These are phyloP conservation scores for Brachionus asplanchnoidis DNA, from an alignment of 1,140 invertebrate genomes.

Conservation along the genomic window DNA sequence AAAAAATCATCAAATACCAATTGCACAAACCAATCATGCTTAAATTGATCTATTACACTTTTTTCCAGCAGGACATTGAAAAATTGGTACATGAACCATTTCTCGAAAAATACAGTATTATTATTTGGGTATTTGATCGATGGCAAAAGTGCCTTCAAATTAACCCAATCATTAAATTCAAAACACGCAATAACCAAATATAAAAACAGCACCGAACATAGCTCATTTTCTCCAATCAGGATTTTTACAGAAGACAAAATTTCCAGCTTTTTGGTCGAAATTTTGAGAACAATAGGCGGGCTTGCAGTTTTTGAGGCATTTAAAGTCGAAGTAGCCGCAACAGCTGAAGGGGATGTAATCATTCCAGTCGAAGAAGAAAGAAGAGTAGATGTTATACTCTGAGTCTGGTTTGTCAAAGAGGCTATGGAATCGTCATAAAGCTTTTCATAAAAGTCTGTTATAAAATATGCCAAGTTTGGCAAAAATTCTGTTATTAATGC, in stretches of 20 bases:
- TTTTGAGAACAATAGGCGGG: slow-evolving; percentile 35
- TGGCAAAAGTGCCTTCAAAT: slow-evolving; percentile 14
- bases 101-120: slow-evolving; percentile 7
- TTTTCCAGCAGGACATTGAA: slow-evolving; percentile 5
- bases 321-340: too few species aligned
- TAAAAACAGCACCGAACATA: neutral
- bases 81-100: slow-evolving; percentile 28
- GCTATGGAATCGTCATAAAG: slow-evolving; percentile 28
- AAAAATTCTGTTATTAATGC: slow-evolving; percentile 43
- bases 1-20: slow-evolving; percentile 40
- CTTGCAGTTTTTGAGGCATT: neutral
- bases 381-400: neutral
- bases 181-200: slow-evolving; percentile 28
- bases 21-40: slow-evolving; percentile 37
- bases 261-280: slow-evolving; percentile 24
- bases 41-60: slow-evolving; percentile 33
- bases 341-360: neutral
- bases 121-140: slow-evolving; percentile 20
- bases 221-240: slow-evolving; percentile 20
- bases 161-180: slow-evolving; percentile 40
- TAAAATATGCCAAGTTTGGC: slow-evolving; percentile 41
- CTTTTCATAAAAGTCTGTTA: slow-evolving; percentile 38
- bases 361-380: slow-evolving; percentile 11
- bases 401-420: neutral
- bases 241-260: slow-evolving; percentile 15